Evolutionary conservation across 2,888 invertebrate species (phyloP), one percentile per base, ranked within the genome.

Genomic region (Eristalinus aeneus): DNA sequence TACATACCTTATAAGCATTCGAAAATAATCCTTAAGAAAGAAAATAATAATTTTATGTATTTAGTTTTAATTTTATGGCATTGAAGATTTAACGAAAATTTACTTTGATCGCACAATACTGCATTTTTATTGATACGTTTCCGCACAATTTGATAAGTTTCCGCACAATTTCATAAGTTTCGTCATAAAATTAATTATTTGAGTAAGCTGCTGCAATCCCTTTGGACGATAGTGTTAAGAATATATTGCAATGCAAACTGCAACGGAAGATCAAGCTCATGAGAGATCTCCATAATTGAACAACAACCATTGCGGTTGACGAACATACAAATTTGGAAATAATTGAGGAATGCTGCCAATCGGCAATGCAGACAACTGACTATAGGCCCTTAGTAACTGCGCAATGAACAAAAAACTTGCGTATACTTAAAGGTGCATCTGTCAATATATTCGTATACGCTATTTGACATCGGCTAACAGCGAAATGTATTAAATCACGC

Each of bases 251-350:
- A 23, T 32, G 31, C 46, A 53, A 60, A 68, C 63, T 76, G 34
- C 36, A 60, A 36, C 64, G 36, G 65, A 81, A 81, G 75, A 76
- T 71, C 75, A 76, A 71, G 69, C 64, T 64, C 69, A 76, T 61
- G 34, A 22, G 31, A 65, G 64, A 67, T 76, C 65, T 65, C 81
- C 81, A 81, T 81, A 81, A 76, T 54, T 76, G 79, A 79, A 72
- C 32, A 75, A 20, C 69, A 71, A 81, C 76, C 65, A 61, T 65
- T 76, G 75, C 71, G 60, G 46, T 64, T 58, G 46, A 46, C 46
- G 46, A 46, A 27, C 76, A 58, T 65, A 76, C 81, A 76, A 76
- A 81, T 71, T 81, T 69, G 81, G 76, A 71, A 76, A 60, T 67
- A 39, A 60, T 69, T 53, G 64, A 64, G 69, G 81, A 81, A 81